Percentiles rank a stretch among this genome's conserved stretches.
These are phyloP conservation scores for Tiliacea aurago DNA, from an alignment of 2,888 invertebrate genomes.

Conservation along the genomic window DNA sequence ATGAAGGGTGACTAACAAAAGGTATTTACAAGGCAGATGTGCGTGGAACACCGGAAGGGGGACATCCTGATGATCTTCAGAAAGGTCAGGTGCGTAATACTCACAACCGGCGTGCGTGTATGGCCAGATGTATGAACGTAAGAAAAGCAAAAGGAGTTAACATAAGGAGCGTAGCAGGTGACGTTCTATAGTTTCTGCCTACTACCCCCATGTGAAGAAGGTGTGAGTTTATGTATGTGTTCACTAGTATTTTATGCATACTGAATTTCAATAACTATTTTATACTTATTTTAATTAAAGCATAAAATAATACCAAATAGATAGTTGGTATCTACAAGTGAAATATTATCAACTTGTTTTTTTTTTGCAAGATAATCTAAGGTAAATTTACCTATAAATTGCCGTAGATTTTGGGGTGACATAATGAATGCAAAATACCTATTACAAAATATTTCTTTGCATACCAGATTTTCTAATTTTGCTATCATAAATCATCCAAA, in stretches of 20 bases:
- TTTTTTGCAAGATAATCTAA: neutral
- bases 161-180: too few species aligned
- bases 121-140: too few species aligned
- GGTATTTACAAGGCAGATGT: too few species aligned
- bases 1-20: too few species aligned
- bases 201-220: too few species aligned
- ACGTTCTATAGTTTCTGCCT: too few species aligned
- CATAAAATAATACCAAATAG: neutral
- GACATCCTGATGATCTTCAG: too few species aligned
- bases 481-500: neutral
- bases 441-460: slow-evolving; percentile 33
- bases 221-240: too few species aligned
- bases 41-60: too few species aligned
- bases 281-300: neutral
- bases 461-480: slow-evolving; percentile 15
- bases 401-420: slow-evolving; percentile 8
- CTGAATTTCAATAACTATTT: neutral
- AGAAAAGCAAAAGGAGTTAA: too few species aligned
- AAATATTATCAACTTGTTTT: neutral
- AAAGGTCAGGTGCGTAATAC: too few species aligned
- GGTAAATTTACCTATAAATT: slow-evolving; percentile 7
- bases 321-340: neutral
- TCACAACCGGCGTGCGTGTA: too few species aligned
- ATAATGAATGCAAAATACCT: slow-evolving; percentile 4
- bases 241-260: neutral